These are phyloP conservation scores for human DNA, from an alignment of 2,113 vertebrate genomes.

Conservation along the genomic window DNA sequence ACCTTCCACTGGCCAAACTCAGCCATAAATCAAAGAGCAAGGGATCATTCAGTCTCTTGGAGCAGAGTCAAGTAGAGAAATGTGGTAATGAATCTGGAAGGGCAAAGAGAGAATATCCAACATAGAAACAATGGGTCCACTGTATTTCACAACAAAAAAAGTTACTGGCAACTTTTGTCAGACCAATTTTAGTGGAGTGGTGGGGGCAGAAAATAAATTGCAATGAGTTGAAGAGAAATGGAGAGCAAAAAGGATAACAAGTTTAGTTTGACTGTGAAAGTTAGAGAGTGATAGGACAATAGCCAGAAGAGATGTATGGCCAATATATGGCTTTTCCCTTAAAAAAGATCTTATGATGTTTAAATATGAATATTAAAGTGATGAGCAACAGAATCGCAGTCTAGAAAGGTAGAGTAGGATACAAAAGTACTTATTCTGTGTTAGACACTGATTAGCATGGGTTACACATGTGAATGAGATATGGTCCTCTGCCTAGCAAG, in stretches of 20 bases:
- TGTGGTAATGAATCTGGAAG: not conserved
- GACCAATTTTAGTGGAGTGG: not conserved
- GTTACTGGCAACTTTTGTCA: constrained; percentile 11
- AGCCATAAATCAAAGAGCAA: not conserved
- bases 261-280: not conserved
- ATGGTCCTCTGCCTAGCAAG: not conserved
- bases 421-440: not conserved
- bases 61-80: not conserved
- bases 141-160: not conserved
- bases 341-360: not conserved
- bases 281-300: not conserved
- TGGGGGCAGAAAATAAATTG: not conserved
- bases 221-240: not conserved
- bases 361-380: not conserved
- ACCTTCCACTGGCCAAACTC: not conserved
- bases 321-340: not conserved
- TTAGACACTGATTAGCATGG: not conserved
- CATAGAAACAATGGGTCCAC: not conserved
- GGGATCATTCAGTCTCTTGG: not conserved
- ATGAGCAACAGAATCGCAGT: not conserved
- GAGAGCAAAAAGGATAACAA: not conserved
- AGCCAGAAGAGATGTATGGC: not conserved
- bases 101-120: not conserved
- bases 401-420: not conserved
- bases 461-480: not conserved